Evolutionary conservation across 2,888 invertebrate genomes (phyloP).

Genomic region (Agapetus fuscipes): DNA sequence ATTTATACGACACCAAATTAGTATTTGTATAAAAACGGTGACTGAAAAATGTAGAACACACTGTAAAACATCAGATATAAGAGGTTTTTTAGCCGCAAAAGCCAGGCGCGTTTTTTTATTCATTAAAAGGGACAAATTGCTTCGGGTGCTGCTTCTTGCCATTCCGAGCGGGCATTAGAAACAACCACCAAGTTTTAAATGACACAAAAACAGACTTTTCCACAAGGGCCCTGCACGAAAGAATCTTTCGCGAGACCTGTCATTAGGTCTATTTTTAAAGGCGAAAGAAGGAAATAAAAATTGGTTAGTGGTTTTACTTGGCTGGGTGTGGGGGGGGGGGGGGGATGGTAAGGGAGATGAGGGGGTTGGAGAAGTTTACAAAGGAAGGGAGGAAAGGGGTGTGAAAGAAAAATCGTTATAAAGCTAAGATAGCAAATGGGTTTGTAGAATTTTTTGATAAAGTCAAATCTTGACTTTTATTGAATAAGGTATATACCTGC

Average conservation of each 20-base stretch:
- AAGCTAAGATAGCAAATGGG: conserved; percentile 14
- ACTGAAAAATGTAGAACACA: too few species aligned
- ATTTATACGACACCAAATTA: too few species aligned
- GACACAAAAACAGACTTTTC: conserved; percentile 17
- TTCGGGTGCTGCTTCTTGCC: too few species aligned
- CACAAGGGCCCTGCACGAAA: conserved; percentile 6
- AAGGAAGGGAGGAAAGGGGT: conserved; percentile 2
- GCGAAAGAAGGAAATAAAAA: conserved; percentile 13
- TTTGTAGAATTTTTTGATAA: too few species aligned
- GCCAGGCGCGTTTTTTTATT: too few species aligned
- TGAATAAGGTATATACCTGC: too few species aligned
- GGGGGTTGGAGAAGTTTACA: conserved; percentile 1
- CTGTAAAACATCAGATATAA: too few species aligned
- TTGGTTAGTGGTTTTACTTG: conserved; percentile 15
- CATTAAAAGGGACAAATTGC: too few species aligned
- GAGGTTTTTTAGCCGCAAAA: too few species aligned
- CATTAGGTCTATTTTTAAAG: conserved; percentile 14
- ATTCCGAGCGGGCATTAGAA: conserved; percentile 11
- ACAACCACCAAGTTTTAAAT: conserved; percentile 14
- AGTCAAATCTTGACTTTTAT: too few species aligned
- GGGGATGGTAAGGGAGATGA: neutral
- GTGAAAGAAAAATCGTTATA: conserved; percentile 11
- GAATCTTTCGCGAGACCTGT: conserved; percentile 17
- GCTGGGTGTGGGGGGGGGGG: neutral
- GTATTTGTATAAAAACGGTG: too few species aligned